A percentile compares a stretch with the other conserved stretches of the same genome.
Evolutionary conservation across 1,140 invertebrate species (phyloP).

Genomic region (Euborellia annulipes): DNA sequence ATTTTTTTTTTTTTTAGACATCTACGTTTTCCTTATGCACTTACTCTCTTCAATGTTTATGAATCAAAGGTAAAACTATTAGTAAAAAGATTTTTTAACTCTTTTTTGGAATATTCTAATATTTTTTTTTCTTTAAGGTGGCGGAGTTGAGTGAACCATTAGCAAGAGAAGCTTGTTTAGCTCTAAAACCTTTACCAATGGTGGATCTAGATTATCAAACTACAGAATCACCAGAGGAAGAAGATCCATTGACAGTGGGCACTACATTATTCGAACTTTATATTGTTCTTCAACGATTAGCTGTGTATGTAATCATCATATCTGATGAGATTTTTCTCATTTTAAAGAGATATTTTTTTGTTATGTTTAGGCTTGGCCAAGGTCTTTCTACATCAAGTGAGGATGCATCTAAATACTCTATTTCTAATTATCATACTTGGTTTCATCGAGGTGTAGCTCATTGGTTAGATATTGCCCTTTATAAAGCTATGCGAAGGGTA

Average conservation of each 20-base stretch:
- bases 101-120: not conserved
- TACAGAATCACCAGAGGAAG: slow-evolving; percentile 26
- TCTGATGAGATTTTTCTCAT: not conserved
- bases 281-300: slow-evolving; percentile 71
- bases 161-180: slow-evolving; percentile 52
- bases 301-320: slow-evolving; percentile 32
- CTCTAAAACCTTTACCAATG: slow-evolving; percentile 44
- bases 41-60: slow-evolving; percentile 53
- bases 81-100: no score
- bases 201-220: not conserved
- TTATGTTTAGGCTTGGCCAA: slow-evolving; percentile 17
- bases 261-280: slow-evolving; percentile 84
- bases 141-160: slow-evolving; percentile 51
- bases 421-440: slow-evolving; percentile 67
- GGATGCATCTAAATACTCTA: slow-evolving; percentile 32
- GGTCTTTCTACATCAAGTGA: slow-evolving; percentile 22
- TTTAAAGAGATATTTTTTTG: not conserved
- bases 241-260: slow-evolving; percentile 53
- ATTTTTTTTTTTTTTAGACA: slow-evolving; percentile 34
- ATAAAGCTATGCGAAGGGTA: slow-evolving; percentile 68
- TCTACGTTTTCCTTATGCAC: slow-evolving; percentile 51
- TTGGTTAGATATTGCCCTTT: slow-evolving; percentile 81
- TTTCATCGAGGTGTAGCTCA: slow-evolving; percentile 73
- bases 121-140: slow-evolving; percentile 25
- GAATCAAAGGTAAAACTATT: slow-evolving; percentile 44